Conservation (phyloP, 2,888 invertebrate genomes). For the Agrypnus murinus region DNA sequence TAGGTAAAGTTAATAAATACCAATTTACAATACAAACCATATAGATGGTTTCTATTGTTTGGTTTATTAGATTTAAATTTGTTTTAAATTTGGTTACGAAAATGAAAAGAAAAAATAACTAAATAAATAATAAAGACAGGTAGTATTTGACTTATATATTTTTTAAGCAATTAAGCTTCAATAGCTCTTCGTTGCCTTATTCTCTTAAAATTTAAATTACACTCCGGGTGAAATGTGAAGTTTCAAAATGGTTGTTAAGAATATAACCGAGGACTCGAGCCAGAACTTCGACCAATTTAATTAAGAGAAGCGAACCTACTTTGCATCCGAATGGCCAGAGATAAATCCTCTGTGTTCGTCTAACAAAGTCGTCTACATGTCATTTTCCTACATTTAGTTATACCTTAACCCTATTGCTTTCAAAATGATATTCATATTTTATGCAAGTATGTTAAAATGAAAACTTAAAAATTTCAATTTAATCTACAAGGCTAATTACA, state of each 20-base stretch:
- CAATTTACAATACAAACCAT: too few relatives aligned
- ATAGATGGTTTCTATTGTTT: too few relatives aligned
- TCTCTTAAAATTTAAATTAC: slow-evolving; percentile 47
- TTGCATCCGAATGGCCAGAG: slow-evolving; percentile 61
- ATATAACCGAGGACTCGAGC: slow-evolving; percentile 49
- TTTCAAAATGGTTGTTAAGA: slow-evolving; percentile 51
- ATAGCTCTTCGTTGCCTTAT: slow-evolving; percentile 33
- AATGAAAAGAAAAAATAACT: too few relatives aligned
- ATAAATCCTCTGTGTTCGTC: slow-evolving; percentile 47
- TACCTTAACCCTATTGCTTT: slow-evolving; percentile 29
- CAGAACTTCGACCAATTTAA: slow-evolving; percentile 59
- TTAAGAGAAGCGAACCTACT: slow-evolving; percentile 63
- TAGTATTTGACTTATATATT: slow-evolving; percentile 35
- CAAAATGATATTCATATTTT: slow-evolving; percentile 16
- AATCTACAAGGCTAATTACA: too few relatives aligned
- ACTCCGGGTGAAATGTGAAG: slow-evolving; percentile 46
- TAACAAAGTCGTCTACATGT: slow-evolving; percentile 49
- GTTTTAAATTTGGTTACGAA: too few relatives aligned
- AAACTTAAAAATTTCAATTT: too few relatives aligned
- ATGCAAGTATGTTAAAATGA: too few relatives aligned
- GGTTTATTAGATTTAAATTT: too few relatives aligned
- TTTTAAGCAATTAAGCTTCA: slow-evolving; percentile 26
- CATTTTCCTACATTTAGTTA: slow-evolving; percentile 38
- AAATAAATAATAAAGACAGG: too few relatives aligned
- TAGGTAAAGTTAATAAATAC: too few relatives aligned